Evolutionary conservation across 2,113 vertebrate genomes (phyloP).

Genomic region (Serilophus lunatus): DNA sequence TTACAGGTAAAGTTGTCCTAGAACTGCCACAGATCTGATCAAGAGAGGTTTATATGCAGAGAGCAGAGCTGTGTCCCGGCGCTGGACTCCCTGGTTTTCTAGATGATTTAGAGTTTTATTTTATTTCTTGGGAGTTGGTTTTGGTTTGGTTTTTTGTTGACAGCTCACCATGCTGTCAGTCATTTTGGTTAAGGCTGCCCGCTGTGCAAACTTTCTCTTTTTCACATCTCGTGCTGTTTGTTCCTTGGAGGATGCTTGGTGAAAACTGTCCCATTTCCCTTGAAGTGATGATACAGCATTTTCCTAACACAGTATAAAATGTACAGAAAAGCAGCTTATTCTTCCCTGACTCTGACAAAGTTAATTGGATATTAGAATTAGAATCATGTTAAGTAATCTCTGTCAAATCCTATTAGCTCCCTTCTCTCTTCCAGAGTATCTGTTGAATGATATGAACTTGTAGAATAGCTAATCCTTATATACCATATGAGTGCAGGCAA

Average conservation of each 20-base stretch:
- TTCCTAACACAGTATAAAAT: neutral
- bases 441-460: neutral
- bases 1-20: neutral
- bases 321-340: neutral
- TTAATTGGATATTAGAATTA: constrained; percentile 23
- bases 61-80: neutral
- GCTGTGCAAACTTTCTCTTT: neutral
- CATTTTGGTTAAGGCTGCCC: neutral
- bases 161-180: neutral
- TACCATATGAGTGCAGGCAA: neutral
- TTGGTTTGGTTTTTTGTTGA: too few species aligned
- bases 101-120: too few species aligned
- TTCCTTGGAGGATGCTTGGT: neutral
- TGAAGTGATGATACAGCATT: neutral
- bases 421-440: neutral
- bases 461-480: neutral
- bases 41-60: neutral
- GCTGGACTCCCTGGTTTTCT: too few species aligned
- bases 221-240: neutral
- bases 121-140: too few species aligned
- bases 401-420: constrained; percentile 16
- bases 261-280: neutral
- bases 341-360: neutral
- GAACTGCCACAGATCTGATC: neutral
- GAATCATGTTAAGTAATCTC: neutral